Conservation (phyloP, 2,113 vertebrate species). For the Falcunculus frontatus region DNA sequence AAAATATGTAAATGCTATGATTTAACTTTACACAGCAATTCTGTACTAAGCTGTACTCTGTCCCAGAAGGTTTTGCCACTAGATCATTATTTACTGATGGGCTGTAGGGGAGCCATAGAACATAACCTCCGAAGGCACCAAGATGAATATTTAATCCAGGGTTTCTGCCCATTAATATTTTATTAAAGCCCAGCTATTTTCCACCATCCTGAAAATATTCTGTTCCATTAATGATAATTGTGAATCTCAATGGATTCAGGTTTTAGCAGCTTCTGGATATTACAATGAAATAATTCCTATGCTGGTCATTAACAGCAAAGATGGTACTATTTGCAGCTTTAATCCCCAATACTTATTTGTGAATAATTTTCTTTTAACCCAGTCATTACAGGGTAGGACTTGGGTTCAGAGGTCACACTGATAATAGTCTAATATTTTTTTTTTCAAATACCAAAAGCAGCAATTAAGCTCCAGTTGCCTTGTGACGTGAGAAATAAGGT, state of each 20-base stretch:
- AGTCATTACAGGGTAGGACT: background rate
- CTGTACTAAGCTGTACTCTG: background rate
- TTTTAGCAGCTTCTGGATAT: constrained; percentile 19
- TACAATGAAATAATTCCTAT: background rate
- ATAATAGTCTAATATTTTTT: background rate
- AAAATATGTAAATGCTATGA: constrained; percentile 7
- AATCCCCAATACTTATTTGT: background rate
- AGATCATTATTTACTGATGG: constrained; percentile 65
- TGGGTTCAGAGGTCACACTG: background rate
- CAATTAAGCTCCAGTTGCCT: background rate
- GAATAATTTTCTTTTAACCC: background rate
- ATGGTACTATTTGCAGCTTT: background rate
- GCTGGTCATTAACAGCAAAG: background rate
- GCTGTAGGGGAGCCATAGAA: background rate
- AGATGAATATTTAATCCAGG: constrained; percentile 53
- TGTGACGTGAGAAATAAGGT: background rate
- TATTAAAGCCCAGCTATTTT: constrained; percentile 28
- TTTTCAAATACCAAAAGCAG: background rate
- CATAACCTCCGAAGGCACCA: constrained; percentile 44
- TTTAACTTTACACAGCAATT: constrained; percentile 20
- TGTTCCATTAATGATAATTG: constrained; percentile 34
- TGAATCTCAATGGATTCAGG: constrained; percentile 7
- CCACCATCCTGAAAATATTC: background rate
- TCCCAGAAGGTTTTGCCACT: constrained; percentile 49
- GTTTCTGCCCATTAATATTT: constrained; percentile 48